A percentile compares a stretch with the other conserved stretches of the same genome.
Evolutionary conservation across 2,888 invertebrate species (phyloP).

Genomic region (Notodonta ziczac): DNA sequence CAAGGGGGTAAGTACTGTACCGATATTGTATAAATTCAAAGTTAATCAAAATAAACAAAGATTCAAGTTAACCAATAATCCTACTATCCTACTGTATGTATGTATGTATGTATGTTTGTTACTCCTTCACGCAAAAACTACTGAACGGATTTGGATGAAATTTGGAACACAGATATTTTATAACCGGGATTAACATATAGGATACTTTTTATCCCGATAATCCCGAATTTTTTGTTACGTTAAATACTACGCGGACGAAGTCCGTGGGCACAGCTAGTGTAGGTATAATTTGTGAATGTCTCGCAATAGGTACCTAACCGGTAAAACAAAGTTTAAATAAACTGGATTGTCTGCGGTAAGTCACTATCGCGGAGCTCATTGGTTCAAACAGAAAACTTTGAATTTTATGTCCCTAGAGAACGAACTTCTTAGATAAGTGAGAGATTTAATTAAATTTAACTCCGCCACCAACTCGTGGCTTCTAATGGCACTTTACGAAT

Average conservation of each 20-base stretch:
- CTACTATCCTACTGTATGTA: too few species aligned
- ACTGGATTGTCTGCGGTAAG: constrained; percentile 14
- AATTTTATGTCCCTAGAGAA: constrained; percentile 40
- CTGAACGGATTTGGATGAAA: too few species aligned
- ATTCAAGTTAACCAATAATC: not conserved
- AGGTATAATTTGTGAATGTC: not conserved
- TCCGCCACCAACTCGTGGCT: constrained; percentile 43
- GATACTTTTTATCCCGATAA: too few species aligned
- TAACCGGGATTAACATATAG: too few species aligned
- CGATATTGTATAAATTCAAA: too few species aligned
- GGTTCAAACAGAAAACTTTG: constrained; percentile 24
- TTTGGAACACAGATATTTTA: too few species aligned
- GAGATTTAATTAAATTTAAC: constrained; percentile 66
- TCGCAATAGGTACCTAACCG: constrained; percentile 8
- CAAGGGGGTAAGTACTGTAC: too few species aligned
- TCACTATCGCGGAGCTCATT: constrained; percentile 20
- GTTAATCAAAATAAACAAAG: not conserved
- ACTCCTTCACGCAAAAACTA: too few species aligned
- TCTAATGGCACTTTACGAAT: constrained; percentile 50
- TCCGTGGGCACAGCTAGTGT: too few species aligned
- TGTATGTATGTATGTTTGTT: too few species aligned
- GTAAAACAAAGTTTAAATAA: constrained; percentile 5
- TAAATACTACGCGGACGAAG: too few species aligned
- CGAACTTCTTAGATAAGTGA: constrained; percentile 54
- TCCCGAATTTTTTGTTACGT: too few species aligned